Evolutionary conservation across 2,888 invertebrate genomes (phyloP).

Genomic region (Drosophila helvetica): DNA sequence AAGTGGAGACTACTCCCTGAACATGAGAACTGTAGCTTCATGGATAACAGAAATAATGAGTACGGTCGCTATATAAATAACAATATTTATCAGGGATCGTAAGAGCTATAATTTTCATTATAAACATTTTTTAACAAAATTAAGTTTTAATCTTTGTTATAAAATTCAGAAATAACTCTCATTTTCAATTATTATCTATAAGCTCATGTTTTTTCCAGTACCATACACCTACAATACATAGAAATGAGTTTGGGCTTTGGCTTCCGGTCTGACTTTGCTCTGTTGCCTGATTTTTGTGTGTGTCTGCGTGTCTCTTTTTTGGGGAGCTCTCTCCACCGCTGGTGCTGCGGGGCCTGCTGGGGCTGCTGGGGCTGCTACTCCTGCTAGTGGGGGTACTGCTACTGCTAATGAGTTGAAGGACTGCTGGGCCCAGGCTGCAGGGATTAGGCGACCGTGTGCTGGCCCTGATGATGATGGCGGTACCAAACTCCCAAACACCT

Average conservation of each 20-base stretch:
- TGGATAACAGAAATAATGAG: too few relatives aligned
- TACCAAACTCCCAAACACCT: slow-evolving; percentile 14
- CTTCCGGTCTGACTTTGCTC: slow-evolving; percentile 44
- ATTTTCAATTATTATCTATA: too few relatives aligned
- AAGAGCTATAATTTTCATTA: too few relatives aligned
- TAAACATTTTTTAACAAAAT: too few relatives aligned
- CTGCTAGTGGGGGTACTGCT: too few relatives aligned
- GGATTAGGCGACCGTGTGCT: slow-evolving; percentile 51
- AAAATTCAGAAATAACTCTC: too few relatives aligned
- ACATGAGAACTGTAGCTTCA: too few relatives aligned
- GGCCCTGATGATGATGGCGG: slow-evolving; percentile 3
- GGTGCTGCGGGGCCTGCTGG: slow-evolving; percentile 45
- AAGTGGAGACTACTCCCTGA: too few relatives aligned
- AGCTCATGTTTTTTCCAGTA: background rate
- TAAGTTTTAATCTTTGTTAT: too few relatives aligned
- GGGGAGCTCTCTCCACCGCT: slow-evolving; percentile 31
- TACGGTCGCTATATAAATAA: too few relatives aligned
- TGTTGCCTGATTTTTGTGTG: slow-evolving; percentile 38
- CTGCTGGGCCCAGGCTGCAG: slow-evolving; percentile 47
- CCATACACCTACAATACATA: slow-evolving; percentile 8
- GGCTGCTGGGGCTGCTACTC: too few relatives aligned
- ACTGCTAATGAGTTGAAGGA: slow-evolving; percentile 68
- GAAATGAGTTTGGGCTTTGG: slow-evolving; percentile 51
- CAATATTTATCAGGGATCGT: too few relatives aligned
- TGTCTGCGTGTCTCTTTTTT: slow-evolving; percentile 32